Base-by-base conservation (phyloP, 2,797 vertebrate genomes). In the Nannoperca australis region DNA sequence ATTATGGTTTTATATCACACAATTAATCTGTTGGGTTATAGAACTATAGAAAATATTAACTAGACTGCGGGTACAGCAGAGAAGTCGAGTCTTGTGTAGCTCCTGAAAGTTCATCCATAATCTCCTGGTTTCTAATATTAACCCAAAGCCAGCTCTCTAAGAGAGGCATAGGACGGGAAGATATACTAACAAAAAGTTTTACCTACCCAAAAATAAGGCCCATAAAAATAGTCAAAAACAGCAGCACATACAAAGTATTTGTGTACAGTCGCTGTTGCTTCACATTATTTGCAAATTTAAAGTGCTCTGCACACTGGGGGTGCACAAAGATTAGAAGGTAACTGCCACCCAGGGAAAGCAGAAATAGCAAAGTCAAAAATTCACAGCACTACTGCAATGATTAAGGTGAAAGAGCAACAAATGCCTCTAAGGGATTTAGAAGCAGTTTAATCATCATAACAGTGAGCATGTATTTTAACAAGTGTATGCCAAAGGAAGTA, bases 321-420 rank as follows among this genome's bases (percentile, higher is more conserved):
- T 30, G 18, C 3, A 12, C 45, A 55, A 60, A 81, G 78, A 85
- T 86, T 74, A 82, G 76, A 83, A 62, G 67, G 56, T 67, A 77
- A 76, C 51, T 58, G 22, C 67, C 44, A 59, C 42, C 58, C 8
- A 20, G 40, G 42, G 62, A 70, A 78, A 80, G 55, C 66, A 82
- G 68, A 75, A 85, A 88, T 76, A 85, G 77, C 49, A 62, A 56
- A 17, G 34, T 62, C 3, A 70, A 51, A 76, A 73, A 59, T 2
- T 49, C 42, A 50, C 9, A 55, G 22, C 66, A 50, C 38, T 63
- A 61, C 62, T 47, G 36, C 38, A 22, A 60, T 11, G 54, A 44
- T 42, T 40, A 13, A 70, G 34, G 49, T 64, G 40, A 71, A 65
- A 63, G 40, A 77, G 62, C 56, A 73, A 71, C 5, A 45, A 75